Evolutionary conservation across 1,140 invertebrate species (phyloP).

Genomic region (Chrysopa pallens): DNA sequence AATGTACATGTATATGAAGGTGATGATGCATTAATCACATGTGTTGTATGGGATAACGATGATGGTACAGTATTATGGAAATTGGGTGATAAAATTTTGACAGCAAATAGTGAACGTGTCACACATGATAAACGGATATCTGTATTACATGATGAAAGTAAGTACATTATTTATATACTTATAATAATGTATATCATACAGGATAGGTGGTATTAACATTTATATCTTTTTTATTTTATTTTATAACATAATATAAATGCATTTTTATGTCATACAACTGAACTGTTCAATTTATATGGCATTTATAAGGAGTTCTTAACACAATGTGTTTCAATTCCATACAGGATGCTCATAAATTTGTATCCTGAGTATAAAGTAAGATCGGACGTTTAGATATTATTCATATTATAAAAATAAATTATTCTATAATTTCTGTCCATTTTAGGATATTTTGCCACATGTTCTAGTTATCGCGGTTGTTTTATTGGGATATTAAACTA

Average conservation of each 20-base stretch:
- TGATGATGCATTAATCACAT: slow-evolving; percentile 56
- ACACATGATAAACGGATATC: slow-evolving; percentile 47
- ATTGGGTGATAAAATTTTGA: slow-evolving; percentile 47
- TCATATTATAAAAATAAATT: too few relatives aligned
- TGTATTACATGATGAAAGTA: slow-evolving; percentile 53
- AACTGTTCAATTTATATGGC: too few relatives aligned
- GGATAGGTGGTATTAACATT: slow-evolving; percentile 1
- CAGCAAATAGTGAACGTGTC: slow-evolving; percentile 50
- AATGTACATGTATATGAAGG: slow-evolving; percentile 36
- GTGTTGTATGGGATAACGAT: slow-evolving; percentile 48
- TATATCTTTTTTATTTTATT: not conserved
- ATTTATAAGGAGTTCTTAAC: too few relatives aligned
- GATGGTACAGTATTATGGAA: slow-evolving; percentile 52
- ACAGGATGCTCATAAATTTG: too few relatives aligned
- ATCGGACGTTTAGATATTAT: too few relatives aligned
- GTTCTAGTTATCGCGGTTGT: too few relatives aligned
- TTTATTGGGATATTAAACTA: too few relatives aligned
- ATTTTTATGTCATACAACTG: not conserved
- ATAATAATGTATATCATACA: not conserved
- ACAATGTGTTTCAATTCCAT: too few relatives aligned
- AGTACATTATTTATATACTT: slow-evolving; percentile 7
- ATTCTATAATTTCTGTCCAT: too few relatives aligned
- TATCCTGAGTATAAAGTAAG: too few relatives aligned
- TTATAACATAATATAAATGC: not conserved
- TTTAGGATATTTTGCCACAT: too few relatives aligned